Evolutionary conservation across 2,888 invertebrate genomes (phyloP).

Genomic region (Lagria hirta): DNA sequence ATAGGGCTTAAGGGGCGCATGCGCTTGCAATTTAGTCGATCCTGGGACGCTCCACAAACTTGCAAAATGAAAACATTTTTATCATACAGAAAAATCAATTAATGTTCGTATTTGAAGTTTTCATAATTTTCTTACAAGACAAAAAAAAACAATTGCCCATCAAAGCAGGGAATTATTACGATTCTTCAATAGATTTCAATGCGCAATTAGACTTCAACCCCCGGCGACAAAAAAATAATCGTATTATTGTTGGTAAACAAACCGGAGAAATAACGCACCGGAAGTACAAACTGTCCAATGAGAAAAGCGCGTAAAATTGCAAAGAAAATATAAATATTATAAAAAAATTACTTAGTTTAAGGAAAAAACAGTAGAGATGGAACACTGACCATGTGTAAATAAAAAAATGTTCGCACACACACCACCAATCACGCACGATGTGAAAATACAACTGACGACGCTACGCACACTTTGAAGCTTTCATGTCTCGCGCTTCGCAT

Average conservation of each 20-base stretch:
- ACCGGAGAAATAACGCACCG: neutral
- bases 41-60: constrained; percentile 32
- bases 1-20: constrained; percentile 30
- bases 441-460: constrained; percentile 52
- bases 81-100: constrained; percentile 20
- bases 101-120: neutral
- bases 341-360: constrained; percentile 1
- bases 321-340: neutral
- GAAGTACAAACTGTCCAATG: constrained; percentile 1
- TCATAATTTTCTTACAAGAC: too few relatives aligned
- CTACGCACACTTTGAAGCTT: constrained; percentile 52
- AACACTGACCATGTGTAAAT: constrained; percentile 54
- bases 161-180: too few relatives aligned
- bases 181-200: too few relatives aligned
- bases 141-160: too few relatives aligned
- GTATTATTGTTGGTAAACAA: too few relatives aligned
- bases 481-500: constrained; percentile 52
- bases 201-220: too few relatives aligned
- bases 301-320: neutral
- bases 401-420: constrained; percentile 51
- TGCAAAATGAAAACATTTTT: constrained; percentile 26
- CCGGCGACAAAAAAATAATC: too few relatives aligned
- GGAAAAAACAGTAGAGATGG: constrained; percentile 21
- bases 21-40: constrained; percentile 35
- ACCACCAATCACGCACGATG: constrained; percentile 53